Evolutionary conservation across 2,797 vertebrate species (phyloP).

Genomic region (Pangasius sanitwongsei): DNA sequence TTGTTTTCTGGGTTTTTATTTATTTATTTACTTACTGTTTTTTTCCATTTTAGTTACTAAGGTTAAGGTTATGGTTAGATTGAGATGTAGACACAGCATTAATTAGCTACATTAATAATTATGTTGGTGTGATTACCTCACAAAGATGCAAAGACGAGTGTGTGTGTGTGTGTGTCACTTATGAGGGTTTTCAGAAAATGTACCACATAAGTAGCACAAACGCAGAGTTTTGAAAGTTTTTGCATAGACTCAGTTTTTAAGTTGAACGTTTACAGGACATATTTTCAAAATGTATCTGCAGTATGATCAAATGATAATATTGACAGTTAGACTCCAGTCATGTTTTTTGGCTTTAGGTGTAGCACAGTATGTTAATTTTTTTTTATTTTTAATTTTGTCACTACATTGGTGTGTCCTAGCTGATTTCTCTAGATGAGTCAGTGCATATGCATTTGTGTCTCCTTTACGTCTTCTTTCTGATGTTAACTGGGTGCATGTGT

Average conservation of each 20-base stretch:
- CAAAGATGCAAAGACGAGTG: background rate
- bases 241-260: background rate
- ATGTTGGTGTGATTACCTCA: background rate
- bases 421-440: conserved; percentile 31
- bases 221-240: background rate
- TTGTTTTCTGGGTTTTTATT: background rate
- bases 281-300: background rate
- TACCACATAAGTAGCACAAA: background rate
- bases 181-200: background rate
- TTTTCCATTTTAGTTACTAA: background rate
- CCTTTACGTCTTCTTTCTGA: conserved; percentile 49
- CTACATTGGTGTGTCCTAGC: conserved; percentile 1
- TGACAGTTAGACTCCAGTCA: background rate
- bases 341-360: background rate
- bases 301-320: background rate
- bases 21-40: background rate
- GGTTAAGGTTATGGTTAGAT: background rate
- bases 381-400: conserved; percentile 28
- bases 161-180: too few relatives aligned
- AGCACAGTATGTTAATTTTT: background rate
- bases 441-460: conserved; percentile 30
- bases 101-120: background rate
- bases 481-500: conserved; percentile 64
- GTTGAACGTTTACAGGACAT: background rate
- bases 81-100: background rate